Conservation (phyloP, 2,888 invertebrate genomes). For the Perdita meconis region DNA sequence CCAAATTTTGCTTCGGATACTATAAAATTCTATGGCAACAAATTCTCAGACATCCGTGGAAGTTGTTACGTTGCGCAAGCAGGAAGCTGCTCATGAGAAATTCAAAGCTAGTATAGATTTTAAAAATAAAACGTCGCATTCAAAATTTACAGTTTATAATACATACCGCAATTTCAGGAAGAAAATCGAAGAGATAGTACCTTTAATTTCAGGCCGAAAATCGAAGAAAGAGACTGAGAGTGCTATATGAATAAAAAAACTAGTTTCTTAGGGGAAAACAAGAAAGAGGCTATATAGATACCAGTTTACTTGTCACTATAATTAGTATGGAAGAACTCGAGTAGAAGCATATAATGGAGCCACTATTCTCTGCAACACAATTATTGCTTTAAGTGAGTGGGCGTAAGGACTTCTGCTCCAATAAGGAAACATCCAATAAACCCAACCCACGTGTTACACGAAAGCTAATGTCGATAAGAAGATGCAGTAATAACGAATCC, state of each 20-base stretch:
- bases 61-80: not conserved
- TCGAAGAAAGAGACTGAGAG: too few relatives aligned
- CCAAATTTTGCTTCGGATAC: not conserved
- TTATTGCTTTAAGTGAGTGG: conserved; percentile 17
- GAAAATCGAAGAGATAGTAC: too few relatives aligned
- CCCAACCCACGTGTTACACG: not conserved
- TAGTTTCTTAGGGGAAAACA: not conserved
- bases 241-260: not conserved
- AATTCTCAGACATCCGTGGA: not conserved
- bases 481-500: conserved; percentile 8
- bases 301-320: not conserved
- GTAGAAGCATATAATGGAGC: not conserved
- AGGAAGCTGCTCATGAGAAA: not conserved
- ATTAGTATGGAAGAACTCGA: not conserved
- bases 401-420: conserved; percentile 11
- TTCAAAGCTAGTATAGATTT: too few relatives aligned
- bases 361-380: not conserved
- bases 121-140: too few relatives aligned
- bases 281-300: not conserved
- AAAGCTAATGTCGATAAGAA: conserved; percentile 3
- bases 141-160: too few relatives aligned
- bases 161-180: too few relatives aligned
- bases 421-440: conserved; percentile 38
- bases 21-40: not conserved
- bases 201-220: too few relatives aligned